Evolutionary conservation across 2,113 vertebrate species (phyloP).

Genomic region (Corythornis vintsioides): DNA sequence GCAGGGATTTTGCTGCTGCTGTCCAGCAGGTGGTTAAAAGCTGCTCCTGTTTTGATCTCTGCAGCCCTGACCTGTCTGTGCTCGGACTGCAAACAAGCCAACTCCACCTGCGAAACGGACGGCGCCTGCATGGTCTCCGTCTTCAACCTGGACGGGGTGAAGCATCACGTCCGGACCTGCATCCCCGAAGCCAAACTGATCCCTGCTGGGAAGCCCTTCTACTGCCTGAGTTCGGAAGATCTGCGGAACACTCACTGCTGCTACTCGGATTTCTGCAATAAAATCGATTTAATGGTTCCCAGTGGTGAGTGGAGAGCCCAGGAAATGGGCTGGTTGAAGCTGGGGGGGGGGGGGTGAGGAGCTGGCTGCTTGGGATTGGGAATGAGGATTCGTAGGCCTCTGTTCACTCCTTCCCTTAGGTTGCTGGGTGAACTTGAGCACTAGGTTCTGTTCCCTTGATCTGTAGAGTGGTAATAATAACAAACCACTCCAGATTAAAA

Average conservation of each 20-base stretch:
- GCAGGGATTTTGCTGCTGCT: background rate
- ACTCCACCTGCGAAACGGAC: slow-evolving; percentile 93
- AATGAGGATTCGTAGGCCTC: background rate
- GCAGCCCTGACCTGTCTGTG: slow-evolving; percentile 90
- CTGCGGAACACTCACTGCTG: slow-evolving; percentile 95
- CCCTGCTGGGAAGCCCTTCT: slow-evolving; percentile 93
- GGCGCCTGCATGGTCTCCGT: slow-evolving; percentile 97
- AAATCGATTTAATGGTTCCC: slow-evolving; percentile 88
- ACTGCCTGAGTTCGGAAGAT: slow-evolving; percentile 90
- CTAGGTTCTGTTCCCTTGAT: background rate
- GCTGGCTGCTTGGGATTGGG: background rate
- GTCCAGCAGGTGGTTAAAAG: background rate
- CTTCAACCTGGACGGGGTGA: slow-evolving; percentile 82
- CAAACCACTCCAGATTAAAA: background rate
- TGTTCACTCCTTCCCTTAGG: background rate
- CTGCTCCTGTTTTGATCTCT: background rate
- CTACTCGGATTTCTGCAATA: slow-evolving; percentile 96
- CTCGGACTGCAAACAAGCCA: slow-evolving; percentile 88
- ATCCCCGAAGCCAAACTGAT: slow-evolving; percentile 85
- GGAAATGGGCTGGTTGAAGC: background rate
- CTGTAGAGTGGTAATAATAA: background rate
- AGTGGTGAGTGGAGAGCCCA: slow-evolving; percentile 78
- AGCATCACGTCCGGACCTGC: slow-evolving; percentile 90
- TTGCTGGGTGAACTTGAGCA: background rate
- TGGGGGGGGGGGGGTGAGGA: background rate